Conservation (phyloP, 2,113 vertebrate genomes). For the Andinoacara biseriatus region DNA sequence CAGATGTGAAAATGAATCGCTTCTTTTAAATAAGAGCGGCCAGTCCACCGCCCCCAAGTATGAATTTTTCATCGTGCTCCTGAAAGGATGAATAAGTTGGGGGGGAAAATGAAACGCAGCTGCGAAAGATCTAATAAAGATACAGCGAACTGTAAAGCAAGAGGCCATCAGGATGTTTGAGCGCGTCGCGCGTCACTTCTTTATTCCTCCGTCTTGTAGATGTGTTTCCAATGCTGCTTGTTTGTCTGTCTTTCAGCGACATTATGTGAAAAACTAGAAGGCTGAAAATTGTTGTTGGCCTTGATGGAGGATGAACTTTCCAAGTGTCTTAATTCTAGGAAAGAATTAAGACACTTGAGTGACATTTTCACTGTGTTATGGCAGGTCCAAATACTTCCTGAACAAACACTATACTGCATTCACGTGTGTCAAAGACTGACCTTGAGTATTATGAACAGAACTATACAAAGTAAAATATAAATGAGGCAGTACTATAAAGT, state of each 20-base stretch:
- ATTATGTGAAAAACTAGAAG: no score
- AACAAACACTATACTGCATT: no score
- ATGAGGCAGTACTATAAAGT: no score
- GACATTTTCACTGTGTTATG: no score
- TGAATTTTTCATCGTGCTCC: conserved; percentile 49
- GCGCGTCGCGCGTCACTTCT: background rate
- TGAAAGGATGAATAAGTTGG: conserved; percentile 17
- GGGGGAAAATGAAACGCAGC: conserved; percentile 11
- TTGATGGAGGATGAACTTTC: no score
- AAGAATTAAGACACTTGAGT: no score
- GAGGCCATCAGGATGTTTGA: background rate
- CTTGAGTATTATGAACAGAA: no score
- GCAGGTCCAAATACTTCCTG: no score
- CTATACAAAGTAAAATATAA: no score
- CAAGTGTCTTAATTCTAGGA: no score
- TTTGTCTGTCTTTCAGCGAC: background rate
- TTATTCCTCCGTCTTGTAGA: background rate
- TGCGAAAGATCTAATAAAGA: conserved; percentile 30
- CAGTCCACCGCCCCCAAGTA: conserved; percentile 10
- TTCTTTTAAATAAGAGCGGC: conserved; percentile 33
- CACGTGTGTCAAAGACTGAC: no score
- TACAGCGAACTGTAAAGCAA: background rate
- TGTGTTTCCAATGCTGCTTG: background rate
- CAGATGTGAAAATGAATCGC: conserved; percentile 29
- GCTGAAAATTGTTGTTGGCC: no score